phyloP scores from a whole-genome alignment of 2,797 vertebrate species.

The Taeniopygia guttata region DNA sequence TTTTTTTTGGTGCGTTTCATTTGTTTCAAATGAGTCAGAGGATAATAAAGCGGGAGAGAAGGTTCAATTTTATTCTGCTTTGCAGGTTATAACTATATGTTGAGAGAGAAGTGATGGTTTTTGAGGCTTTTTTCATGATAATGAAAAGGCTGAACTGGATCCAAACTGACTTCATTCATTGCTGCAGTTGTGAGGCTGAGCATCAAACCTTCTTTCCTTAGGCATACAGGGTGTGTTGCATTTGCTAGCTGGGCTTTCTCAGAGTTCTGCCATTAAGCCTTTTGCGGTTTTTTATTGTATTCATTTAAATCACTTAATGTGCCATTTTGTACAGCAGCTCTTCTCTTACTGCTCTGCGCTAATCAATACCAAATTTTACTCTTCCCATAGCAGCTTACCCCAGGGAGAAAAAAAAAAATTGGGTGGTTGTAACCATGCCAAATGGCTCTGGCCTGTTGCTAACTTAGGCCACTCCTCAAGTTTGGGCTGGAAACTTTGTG shows the following conservation, averaged over 20 bases:
- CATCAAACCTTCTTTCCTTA: constrained; percentile 71
- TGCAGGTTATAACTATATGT: neutral
- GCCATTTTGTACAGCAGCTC: neutral
- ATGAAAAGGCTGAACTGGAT: constrained; percentile 71
- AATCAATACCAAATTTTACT: neutral
- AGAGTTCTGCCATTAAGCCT: neutral
- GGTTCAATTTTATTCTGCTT: neutral
- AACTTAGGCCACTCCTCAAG: neutral
- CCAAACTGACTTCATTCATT: neutral
- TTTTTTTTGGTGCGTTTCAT: neutral
- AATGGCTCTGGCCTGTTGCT: neutral
- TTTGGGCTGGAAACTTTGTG: constrained; percentile 33
- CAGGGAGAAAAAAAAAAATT: neutral
- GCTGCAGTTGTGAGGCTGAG: constrained; percentile 73
- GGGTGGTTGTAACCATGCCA: neutral
- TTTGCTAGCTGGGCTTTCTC: neutral
- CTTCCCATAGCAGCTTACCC: neutral
- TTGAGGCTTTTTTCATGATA: constrained; percentile 39
- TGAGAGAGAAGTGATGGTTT: neutral
- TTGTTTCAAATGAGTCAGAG: neutral
- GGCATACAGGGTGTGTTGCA: neutral
- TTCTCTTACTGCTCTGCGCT: neutral
- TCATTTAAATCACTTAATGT: neutral
- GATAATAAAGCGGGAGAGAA: neutral
- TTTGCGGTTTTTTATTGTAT: neutral